phyloP scores from a whole-genome alignment of 2,113 vertebrate genomes.

The Tyrannus savana region DNA sequence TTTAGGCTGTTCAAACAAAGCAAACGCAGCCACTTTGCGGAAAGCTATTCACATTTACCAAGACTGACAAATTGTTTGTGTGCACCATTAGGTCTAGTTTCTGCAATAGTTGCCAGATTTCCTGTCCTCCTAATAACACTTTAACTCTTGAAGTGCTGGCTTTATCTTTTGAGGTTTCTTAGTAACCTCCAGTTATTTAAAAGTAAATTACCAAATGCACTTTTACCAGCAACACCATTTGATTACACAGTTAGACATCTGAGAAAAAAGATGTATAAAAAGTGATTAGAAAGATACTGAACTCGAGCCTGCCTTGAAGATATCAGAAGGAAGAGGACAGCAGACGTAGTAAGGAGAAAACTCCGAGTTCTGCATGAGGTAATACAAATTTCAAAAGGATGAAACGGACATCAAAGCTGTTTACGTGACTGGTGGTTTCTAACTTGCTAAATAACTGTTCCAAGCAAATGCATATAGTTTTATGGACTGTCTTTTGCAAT shows the following conservation, averaged over 20 bases:
- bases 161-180: slow-evolving; percentile 33
- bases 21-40: slow-evolving; percentile 75
- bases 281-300: background rate
- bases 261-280: background rate
- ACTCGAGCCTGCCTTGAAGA: background rate
- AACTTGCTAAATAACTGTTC: background rate
- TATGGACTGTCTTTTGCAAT: background rate
- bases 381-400: background rate
- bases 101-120: slow-evolving; percentile 86
- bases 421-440: background rate
- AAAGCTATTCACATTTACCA: slow-evolving; percentile 79
- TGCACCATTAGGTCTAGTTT: slow-evolving; percentile 81
- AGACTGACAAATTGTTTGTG: slow-evolving; percentile 85
- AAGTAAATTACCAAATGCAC: background rate
- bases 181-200: background rate
- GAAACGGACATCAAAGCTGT: background rate
- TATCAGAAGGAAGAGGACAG: background rate
- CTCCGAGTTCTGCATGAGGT: background rate
- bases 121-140: slow-evolving; percentile 78
- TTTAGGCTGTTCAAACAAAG: slow-evolving; percentile 81
- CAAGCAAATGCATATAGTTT: background rate
- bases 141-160: slow-evolving; percentile 76
- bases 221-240: background rate
- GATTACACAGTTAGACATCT: background rate
- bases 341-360: background rate